Base-by-base conservation (phyloP, 2,113 vertebrate species). In the Elanoides forficatus region DNA sequence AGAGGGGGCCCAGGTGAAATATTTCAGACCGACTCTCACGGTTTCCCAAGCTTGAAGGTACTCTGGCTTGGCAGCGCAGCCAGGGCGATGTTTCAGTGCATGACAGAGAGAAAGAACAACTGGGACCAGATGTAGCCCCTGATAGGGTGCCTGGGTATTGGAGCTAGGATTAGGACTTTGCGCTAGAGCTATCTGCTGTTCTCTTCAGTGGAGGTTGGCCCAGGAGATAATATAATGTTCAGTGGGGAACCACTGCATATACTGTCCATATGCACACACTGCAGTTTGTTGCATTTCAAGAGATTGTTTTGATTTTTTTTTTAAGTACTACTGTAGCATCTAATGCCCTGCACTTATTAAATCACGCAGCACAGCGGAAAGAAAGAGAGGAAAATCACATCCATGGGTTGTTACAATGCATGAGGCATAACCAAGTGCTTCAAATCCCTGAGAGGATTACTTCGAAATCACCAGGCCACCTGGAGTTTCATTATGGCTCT, bases 401-500 rank as follows among this genome's bases (percentile, higher is more conserved):
- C 97, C 90, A 91, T 85, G 94, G 92, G 58, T 95, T 97, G 92
- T 95, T 95, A 92, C 95, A 82, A 96, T 94, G 96, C 95, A 97
- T 65, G 94, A 95, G 91, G 96, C 95, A 97, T 84, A 94, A 96
- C 91, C 85, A 85, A 98, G 93, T 89, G 93, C 91, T 96, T 87
- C 95, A 96, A 97, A 97, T 96, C 96, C 94, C 92, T 94, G 85
- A 95, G 86, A 94, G 92, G 95, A 97, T 97, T 96, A 97, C 92
- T 96, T 89, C 11, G 29, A 80, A 96, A 94, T 96, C 93, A 96
- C 87, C 95, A 95, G 94, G 88, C 94, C 97, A 97, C 96, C 95
- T 97, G 97, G 95, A 96, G 96, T 96, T 97, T 85, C 97, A 97
- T 97, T 97, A 91, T 97, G 96, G 63, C 76, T 94, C 95, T 96